Base-by-base conservation (phyloP, 2,113 vertebrate species). In the Rousettus leschenaultii region DNA sequence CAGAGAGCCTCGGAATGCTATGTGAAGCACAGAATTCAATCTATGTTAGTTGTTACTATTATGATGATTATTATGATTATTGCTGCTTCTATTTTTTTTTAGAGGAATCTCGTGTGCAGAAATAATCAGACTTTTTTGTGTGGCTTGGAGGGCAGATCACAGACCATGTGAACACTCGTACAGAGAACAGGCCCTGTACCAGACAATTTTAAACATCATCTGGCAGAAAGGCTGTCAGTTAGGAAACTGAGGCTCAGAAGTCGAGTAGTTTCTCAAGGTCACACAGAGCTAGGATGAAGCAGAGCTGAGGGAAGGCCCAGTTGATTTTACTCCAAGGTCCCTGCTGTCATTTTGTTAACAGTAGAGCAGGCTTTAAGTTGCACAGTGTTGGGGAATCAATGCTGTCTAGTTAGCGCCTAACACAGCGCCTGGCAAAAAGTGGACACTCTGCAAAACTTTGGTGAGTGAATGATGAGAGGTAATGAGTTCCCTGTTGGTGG, bases 311-410 rank as follows among this genome's bases (percentile, higher is more conserved):
- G 84, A 24, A 19, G 33, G 57, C 10, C 28, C 1, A 5, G 38
- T 4, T 16, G 51, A n/a, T 38, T 61, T 59, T 63, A 38, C 38
- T 57, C 19, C 75, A 45, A 15, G 14, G 45, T 40, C 19, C 28
- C 10, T 0, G 1, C 3, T 6, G 84, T 28, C 24, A 3, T 68
- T 85, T 35, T 38, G n/a, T 53, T 53, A 28, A 26, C 24, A 28
- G 45, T 35, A 10, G 24, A 61, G 48, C 70, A 28, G 70, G 33
- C 61, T 63, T 63, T 5, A 63, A 63, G 9, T 4, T 5, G 38
- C n/a, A 26, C 1, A 6, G 2, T 40, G 5, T 6, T 0, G 8
- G 43, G 59, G 59, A 0, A 0, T 26, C 43, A 16, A 13, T 9
- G 14, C 40, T n/a, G 59, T 65, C 28, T 71, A 66, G 30, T 19